A percentile compares a stretch with the other conserved stretches of the same genome.
These are phyloP conservation scores for Mystacides longicornis DNA, from an alignment of 2,888 invertebrate species.

Conservation along the genomic window DNA sequence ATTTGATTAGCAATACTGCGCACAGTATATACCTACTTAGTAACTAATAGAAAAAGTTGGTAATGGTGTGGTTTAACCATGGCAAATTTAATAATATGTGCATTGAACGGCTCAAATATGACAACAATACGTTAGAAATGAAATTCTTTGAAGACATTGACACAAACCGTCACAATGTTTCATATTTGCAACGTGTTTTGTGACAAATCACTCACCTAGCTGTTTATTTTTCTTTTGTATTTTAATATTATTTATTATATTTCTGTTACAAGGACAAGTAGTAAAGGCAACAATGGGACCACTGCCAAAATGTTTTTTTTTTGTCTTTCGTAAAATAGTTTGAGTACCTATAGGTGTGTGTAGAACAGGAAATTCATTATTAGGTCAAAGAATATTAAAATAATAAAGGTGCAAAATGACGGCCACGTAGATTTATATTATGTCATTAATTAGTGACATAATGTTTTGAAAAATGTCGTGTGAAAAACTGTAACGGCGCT, in stretches of 20 bases:
- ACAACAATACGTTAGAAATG: too few relatives aligned
- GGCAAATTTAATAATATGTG: too few relatives aligned
- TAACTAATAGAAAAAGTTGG: too few relatives aligned
- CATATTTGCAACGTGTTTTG: background rate
- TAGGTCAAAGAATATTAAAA: background rate
- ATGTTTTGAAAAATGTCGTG: background rate
- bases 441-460: background rate
- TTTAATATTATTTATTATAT: background rate
- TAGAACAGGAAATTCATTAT: constrained; percentile 10
- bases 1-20: too few relatives aligned
- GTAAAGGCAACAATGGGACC: background rate
- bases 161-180: too few relatives aligned
- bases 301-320: constrained; percentile 1
- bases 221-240: background rate
- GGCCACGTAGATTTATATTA: background rate
- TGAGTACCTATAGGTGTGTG: background rate
- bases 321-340: background rate
- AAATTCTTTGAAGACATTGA: too few relatives aligned
- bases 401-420: background rate
- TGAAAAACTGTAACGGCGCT: background rate
- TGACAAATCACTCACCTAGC: background rate
- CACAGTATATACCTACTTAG: too few relatives aligned
- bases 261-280: background rate
- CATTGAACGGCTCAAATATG: too few relatives aligned
- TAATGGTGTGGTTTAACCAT: too few relatives aligned